Conservation (phyloP, 2,797 vertebrate genomes). For the Sparidentex hasta region DNA sequence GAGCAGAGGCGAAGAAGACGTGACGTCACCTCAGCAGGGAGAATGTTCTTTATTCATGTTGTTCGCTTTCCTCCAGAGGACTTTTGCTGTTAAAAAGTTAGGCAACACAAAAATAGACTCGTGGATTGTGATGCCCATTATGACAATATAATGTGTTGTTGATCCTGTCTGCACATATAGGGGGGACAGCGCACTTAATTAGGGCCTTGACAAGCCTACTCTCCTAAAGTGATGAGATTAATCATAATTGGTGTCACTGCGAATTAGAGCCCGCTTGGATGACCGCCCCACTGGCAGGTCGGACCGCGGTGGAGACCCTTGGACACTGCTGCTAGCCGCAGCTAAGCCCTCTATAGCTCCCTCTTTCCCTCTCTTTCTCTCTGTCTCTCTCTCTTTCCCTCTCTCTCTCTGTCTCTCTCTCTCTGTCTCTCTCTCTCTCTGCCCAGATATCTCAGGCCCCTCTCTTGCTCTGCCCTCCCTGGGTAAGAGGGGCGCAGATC, state of each 20-base stretch:
- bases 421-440: constrained; percentile 49
- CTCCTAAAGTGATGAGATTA: constrained; percentile 99
- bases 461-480: constrained; percentile 76
- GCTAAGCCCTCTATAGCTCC: constrained; percentile 71
- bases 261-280: constrained; percentile 95
- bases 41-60: constrained; percentile 69
- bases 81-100: constrained; percentile 84
- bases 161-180: constrained; percentile 94
- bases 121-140: constrained; percentile 94
- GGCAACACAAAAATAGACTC: constrained; percentile 87
- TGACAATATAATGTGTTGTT: constrained; percentile 94
- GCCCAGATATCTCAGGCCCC: constrained; percentile 74
- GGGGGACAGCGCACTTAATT: constrained; percentile 98
- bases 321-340: constrained; percentile 89
- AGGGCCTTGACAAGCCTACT: constrained; percentile 98
- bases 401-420: constrained; percentile 68
- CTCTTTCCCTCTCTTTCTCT: constrained; percentile 40
- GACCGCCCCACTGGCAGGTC: constrained; percentile 94
- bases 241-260: constrained; percentile 99
- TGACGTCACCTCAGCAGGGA: constrained; percentile 58
- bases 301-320: constrained; percentile 94
- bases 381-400: constrained; percentile 57
- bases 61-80: constrained; percentile 70
- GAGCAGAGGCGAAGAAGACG: constrained; percentile 37
- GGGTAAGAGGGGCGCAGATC: constrained; percentile 79